A percentile compares a stretch with the other conserved stretches of the same genome.
Evolutionary conservation across 2,113 vertebrate species (phyloP).

Genomic region (Ceyx margarethae): DNA sequence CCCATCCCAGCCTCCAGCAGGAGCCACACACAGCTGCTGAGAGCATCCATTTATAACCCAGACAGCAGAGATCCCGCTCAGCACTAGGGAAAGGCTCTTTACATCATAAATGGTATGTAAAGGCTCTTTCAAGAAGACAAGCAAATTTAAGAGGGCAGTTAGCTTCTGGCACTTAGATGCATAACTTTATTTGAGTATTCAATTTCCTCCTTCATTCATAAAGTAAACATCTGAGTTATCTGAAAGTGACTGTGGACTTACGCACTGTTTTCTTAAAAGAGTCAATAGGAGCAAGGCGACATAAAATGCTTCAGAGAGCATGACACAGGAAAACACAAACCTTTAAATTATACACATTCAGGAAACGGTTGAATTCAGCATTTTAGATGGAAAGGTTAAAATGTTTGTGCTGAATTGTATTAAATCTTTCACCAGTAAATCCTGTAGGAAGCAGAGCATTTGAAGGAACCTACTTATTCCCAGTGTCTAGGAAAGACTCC

Average conservation of each 20-base stretch:
- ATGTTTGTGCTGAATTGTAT: constrained; percentile 68
- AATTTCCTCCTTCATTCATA: constrained; percentile 69
- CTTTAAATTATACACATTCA: constrained; percentile 71
- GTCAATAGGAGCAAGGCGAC: constrained; percentile 45
- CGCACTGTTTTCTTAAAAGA: constrained; percentile 67
- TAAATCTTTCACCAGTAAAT: constrained; percentile 72
- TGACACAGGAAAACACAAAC: constrained; percentile 72
- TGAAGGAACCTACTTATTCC: constrained; percentile 64
- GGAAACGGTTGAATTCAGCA: constrained; percentile 65
- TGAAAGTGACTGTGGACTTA: constrained; percentile 45
- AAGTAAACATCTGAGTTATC: constrained; percentile 73
- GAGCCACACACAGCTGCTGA: background rate
- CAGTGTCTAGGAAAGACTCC: constrained; percentile 69
- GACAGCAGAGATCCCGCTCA: constrained; percentile 4
- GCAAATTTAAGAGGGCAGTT: constrained; percentile 59
- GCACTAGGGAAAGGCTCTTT: background rate
- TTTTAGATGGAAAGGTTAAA: constrained; percentile 56
- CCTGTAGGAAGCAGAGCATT: constrained; percentile 59
- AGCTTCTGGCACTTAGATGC: constrained; percentile 40
- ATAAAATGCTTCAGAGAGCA: constrained; percentile 68
- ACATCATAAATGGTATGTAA: constrained; percentile 43
- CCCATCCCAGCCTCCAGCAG: background rate
- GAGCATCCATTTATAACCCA: background rate
- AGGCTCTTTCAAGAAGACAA: constrained; percentile 40
- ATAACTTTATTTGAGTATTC: constrained; percentile 70